These are phyloP conservation scores for Argya squamiceps DNA, from an alignment of 2,797 vertebrate genomes.

Conservation along the genomic window DNA sequence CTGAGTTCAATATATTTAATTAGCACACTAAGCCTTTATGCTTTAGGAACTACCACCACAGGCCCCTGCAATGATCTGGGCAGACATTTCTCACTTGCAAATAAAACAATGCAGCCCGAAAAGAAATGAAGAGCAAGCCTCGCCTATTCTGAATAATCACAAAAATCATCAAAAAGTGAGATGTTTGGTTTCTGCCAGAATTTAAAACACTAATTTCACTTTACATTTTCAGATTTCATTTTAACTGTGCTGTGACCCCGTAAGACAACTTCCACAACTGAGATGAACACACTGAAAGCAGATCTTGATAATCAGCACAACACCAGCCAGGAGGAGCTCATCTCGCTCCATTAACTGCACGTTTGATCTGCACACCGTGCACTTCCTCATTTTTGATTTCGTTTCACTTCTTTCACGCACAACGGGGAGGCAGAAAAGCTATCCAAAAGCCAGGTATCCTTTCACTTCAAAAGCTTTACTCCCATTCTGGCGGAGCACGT, in stretches of 20 bases:
- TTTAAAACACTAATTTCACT: not conserved
- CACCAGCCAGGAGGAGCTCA: rapidly evolving
- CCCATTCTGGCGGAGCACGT: rapidly evolving
- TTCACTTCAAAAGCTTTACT: not conserved
- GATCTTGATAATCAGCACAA: not conserved
- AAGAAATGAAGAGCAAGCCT: not conserved
- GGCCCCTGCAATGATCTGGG: not conserved
- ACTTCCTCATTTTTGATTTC: not conserved
- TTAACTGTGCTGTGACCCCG: not conserved
- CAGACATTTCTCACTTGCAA: not conserved
- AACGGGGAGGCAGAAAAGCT: not conserved
- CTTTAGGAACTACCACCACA: not conserved
- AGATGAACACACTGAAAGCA: not conserved
- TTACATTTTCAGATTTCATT: not conserved
- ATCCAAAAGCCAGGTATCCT: not conserved
- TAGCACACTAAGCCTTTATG: not conserved
- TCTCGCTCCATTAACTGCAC: not conserved
- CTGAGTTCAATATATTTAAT: not conserved
- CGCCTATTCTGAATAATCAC: not conserved
- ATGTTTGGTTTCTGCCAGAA: not conserved
- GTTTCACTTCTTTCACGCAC: too few relatives aligned
- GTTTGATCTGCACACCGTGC: not conserved
- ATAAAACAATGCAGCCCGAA: not conserved
- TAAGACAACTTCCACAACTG: not conserved
- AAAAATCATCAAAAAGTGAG: not conserved